Conservation (phyloP, 2,797 vertebrate genomes). For the Acanthurus lineatus region DNA sequence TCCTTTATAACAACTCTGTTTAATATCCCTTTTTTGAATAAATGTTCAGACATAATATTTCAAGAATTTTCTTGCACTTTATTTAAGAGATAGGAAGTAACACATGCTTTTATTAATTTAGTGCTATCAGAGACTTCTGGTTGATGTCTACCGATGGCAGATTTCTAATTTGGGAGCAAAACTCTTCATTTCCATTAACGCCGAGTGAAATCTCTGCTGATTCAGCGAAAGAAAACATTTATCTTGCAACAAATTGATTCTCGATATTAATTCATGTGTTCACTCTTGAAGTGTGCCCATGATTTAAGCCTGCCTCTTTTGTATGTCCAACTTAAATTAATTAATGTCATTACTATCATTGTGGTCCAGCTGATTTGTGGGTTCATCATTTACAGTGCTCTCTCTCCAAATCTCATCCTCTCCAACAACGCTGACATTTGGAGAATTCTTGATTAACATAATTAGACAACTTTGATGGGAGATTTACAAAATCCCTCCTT, state of each 20-base stretch:
- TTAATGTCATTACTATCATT: slow-evolving; percentile 71
- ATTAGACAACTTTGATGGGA: slow-evolving; percentile 95
- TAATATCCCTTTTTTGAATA: slow-evolving; percentile 12
- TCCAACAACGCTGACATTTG: slow-evolving; percentile 93
- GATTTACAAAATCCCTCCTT: slow-evolving; percentile 92
- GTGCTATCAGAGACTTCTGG: slow-evolving; percentile 20
- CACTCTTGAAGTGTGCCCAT: slow-evolving; percentile 62
- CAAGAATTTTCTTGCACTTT: slow-evolving; percentile 13
- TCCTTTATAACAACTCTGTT: slow-evolving; percentile 30
- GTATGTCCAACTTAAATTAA: slow-evolving; percentile 77
- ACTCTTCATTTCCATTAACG: slow-evolving; percentile 54
- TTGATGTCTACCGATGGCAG: slow-evolving; percentile 40
- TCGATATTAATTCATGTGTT: slow-evolving; percentile 73
- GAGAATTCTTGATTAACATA: slow-evolving; percentile 97
- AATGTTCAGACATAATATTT: slow-evolving; percentile 7
- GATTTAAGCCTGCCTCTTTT: slow-evolving; percentile 75
- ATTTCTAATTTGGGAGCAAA: slow-evolving; percentile 39
- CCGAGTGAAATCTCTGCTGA: slow-evolving; percentile 48
- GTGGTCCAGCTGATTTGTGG: slow-evolving; percentile 74
- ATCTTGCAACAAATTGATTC: slow-evolving; percentile 75
- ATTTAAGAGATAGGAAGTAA: slow-evolving; percentile 1
- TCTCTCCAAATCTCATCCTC: slow-evolving; percentile 89
- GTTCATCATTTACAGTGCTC: slow-evolving; percentile 85
- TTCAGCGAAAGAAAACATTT: slow-evolving; percentile 75
- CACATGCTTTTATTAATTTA: slow-evolving; percentile 36